phyloP scores from a whole-genome alignment of 2,113 vertebrate species.

The Plotosus lineatus region DNA sequence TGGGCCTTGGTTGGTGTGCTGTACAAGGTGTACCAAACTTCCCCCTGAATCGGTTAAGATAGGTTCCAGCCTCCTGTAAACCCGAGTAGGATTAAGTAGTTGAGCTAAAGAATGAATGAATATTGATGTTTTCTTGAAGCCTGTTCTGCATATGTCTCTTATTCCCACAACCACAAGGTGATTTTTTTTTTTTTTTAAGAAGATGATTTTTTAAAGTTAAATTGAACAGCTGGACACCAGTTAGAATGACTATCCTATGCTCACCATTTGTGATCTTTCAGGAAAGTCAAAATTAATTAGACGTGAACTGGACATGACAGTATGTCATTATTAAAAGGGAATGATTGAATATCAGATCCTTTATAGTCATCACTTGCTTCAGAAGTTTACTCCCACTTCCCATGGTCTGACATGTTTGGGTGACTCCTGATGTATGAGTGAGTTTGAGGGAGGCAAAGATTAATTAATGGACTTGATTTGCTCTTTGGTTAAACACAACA shows the following conservation, averaged over 20 bases:
- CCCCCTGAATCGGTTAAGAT: no score
- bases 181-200: no score
- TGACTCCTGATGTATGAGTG: slow-evolving; percentile 12
- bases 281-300: not conserved
- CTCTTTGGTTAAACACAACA: slow-evolving; percentile 32
- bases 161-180: not conserved
- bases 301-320: slow-evolving; percentile 17
- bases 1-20: no score
- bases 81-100: no score
- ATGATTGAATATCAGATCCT: slow-evolving; percentile 5
- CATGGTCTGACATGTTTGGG: slow-evolving; percentile 5
- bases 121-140: not conserved
- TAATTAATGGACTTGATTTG: slow-evolving; percentile 36
- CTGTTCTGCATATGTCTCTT: not conserved
- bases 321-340: slow-evolving; percentile 9
- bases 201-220: not conserved
- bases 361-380: not conserved
- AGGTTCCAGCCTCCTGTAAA: no score
- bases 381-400: slow-evolving; percentile 25
- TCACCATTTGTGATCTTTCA: slow-evolving; percentile 1
- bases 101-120: no score
- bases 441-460: slow-evolving; percentile 6
- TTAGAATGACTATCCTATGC: not conserved
- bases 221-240: not conserved
- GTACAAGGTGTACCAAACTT: no score